phyloP scores from a whole-genome alignment of 2,888 invertebrate genomes.

The Drosophila mercatorum region DNA sequence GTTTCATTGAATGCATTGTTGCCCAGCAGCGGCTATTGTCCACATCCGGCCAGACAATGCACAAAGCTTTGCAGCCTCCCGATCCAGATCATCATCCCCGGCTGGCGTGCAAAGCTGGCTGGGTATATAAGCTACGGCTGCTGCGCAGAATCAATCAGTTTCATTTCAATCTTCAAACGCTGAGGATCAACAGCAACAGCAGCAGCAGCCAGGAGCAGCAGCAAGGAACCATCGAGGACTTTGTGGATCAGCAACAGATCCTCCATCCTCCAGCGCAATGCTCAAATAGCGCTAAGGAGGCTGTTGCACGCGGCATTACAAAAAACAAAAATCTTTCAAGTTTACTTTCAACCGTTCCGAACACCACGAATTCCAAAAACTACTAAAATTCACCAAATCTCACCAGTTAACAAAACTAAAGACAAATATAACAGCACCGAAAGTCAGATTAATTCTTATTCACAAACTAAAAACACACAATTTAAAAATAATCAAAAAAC shows the following conservation, averaged over 20 bases:
- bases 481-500: constrained; percentile 15
- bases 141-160: constrained; percentile 83
- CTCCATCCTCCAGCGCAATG: constrained; percentile 61
- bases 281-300: constrained; percentile 56
- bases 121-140: constrained; percentile 76
- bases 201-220: constrained; percentile 57
- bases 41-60: constrained; percentile 66
- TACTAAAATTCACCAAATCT: constrained; percentile 32
- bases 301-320: constrained; percentile 64
- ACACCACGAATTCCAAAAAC: constrained; percentile 27
- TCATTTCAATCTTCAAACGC: constrained; percentile 82
- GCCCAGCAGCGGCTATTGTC: constrained; percentile 56
- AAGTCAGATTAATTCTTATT: constrained; percentile 81
- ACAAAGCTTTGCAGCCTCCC: constrained; percentile 62
- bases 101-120: constrained; percentile 13
- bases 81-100: constrained; percentile 43
- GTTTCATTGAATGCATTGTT: constrained; percentile 66
- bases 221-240: constrained; percentile 58
- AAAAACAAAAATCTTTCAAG: constrained; percentile 44
- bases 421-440: constrained; percentile 51
- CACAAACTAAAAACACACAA: constrained; percentile 34
- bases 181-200: constrained; percentile 73
- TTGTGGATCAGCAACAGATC: constrained; percentile 59
- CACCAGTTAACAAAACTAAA: constrained; percentile 44
- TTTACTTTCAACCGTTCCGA: constrained; percentile 58